Base-by-base conservation (phyloP, 2,113 vertebrate species). In the Hippolais icterina region DNA sequence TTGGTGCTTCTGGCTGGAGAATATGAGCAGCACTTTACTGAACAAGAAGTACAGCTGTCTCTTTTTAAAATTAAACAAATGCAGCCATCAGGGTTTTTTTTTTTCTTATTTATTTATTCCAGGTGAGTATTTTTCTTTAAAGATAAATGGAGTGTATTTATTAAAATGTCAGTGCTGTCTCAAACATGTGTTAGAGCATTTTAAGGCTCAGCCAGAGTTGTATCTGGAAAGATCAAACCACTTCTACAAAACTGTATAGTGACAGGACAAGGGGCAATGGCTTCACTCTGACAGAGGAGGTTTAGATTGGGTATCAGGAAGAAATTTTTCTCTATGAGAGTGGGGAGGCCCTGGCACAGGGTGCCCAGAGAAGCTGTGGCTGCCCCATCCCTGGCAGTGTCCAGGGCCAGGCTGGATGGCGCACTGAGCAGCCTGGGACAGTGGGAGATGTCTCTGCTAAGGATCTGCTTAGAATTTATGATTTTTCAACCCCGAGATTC, bases 51-150 rank as follows among this genome's bases (percentile, higher is more conserved):
- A 61, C 56, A 90, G 53, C 57, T 83, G 19, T 56, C 71, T 92
- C 57, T 87, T 42, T 68, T 88, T 71, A 80, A 78, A 96, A 87
- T 66, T 28, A 89, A 94, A n/a, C 76, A 78, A 64, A 89, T 60
- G 72, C 49, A 96, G 57, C 33, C 74, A 83, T 70, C 47, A 31
- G 3, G 22, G 6, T 7, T 27, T 54, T 88, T 35, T 87, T 31
- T 16, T 24, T 4, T 54, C 27, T 47, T 53, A 19, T 39, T 39
- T 39, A 39, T 39, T 39, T 39, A 47, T 37, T 71, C 64, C 27
- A 52, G 17, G 61, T 77, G 11, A 53, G 44, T 80, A 56, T 70
- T 94, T 93, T 83, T 54, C 64, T 57, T 89, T 56, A 50, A 74
- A 83, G 70, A 68, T 39, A 75, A 82, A 54, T 46, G 22, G 11